Conservation (phyloP, 2,797 vertebrate species). For the Microctenopoma lineatum region DNA sequence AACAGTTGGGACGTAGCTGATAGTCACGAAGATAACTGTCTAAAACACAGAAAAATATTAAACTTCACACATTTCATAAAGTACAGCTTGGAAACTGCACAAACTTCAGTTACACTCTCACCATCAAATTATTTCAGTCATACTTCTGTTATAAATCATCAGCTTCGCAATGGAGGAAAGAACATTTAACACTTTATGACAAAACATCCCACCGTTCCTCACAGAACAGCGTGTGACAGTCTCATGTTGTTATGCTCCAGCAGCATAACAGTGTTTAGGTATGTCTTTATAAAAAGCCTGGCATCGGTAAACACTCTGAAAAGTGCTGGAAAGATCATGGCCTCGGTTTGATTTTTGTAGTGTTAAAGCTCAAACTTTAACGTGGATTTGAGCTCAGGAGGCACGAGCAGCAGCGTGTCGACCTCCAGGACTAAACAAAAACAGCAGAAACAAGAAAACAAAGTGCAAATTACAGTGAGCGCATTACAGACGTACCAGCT, state of each 20-base stretch:
- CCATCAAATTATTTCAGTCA: conserved; percentile 1
- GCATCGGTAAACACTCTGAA: not conserved
- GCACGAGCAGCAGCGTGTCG: conserved; percentile 9
- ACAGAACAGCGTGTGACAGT: not conserved
- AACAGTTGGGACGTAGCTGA: not conserved
- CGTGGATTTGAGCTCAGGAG: not conserved
- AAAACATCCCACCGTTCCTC: not conserved
- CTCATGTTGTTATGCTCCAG: conserved; percentile 14
- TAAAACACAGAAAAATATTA: not conserved
- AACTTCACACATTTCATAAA: conserved; percentile 35
- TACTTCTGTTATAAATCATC: conserved; percentile 13
- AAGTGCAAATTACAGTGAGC: not conserved
- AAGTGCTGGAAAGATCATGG: not conserved
- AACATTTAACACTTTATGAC: conserved; percentile 27
- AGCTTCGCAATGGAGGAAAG: not conserved
- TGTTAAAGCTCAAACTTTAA: not conserved
- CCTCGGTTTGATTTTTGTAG: not conserved
- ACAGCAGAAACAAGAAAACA: conserved; percentile 3
- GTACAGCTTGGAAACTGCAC: conserved; percentile 26
- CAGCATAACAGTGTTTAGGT: conserved; percentile 5
- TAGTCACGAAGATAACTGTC: not conserved
- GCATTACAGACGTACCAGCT: not conserved
- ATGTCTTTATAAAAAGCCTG: not conserved
- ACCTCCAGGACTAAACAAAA: conserved; percentile 11
- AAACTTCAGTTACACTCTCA: conserved; percentile 22